These are phyloP conservation scores for Augiades crinisus DNA, from an alignment of 2,888 invertebrate genomes.

Conservation along the genomic window DNA sequence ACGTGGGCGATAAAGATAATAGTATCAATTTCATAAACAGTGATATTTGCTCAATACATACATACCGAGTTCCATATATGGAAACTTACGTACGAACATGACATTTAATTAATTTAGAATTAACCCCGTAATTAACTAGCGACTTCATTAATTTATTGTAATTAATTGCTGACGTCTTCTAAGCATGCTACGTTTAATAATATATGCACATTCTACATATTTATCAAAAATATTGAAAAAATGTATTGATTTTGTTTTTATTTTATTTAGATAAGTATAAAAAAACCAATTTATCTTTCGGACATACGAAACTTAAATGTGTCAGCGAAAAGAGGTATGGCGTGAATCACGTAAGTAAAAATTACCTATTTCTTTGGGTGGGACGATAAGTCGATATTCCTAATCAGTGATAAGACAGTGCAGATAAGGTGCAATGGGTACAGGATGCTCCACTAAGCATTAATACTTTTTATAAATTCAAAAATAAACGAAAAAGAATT, in stretches of 20 bases:
- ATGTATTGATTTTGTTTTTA: too few species aligned
- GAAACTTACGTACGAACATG: background rate
- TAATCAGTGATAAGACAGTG: slow-evolving; percentile 73
- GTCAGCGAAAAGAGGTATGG: background rate
- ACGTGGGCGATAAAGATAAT: background rate
- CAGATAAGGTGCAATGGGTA: slow-evolving; percentile 48
- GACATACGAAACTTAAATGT: too few species aligned
- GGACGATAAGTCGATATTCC: slow-evolving; percentile 67
- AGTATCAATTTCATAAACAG: background rate
- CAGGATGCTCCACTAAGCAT: slow-evolving; percentile 15
- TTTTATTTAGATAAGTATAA: too few species aligned
- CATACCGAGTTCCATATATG: background rate
- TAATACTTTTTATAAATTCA: background rate
- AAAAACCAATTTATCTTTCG: too few species aligned
- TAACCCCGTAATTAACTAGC: too few species aligned
- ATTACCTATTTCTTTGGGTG: slow-evolving; percentile 62
- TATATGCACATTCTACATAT: too few species aligned
- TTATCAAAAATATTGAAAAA: too few species aligned
- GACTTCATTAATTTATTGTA: too few species aligned
- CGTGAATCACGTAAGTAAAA: slow-evolving; percentile 44
- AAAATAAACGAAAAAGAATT: too few species aligned
- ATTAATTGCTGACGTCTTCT: too few species aligned
- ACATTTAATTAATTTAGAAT: too few species aligned
- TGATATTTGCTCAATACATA: background rate
- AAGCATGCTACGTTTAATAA: too few species aligned